These are phyloP conservation scores for Petromus typicus DNA, from an alignment of 2,113 vertebrate genomes.

Conservation along the genomic window DNA sequence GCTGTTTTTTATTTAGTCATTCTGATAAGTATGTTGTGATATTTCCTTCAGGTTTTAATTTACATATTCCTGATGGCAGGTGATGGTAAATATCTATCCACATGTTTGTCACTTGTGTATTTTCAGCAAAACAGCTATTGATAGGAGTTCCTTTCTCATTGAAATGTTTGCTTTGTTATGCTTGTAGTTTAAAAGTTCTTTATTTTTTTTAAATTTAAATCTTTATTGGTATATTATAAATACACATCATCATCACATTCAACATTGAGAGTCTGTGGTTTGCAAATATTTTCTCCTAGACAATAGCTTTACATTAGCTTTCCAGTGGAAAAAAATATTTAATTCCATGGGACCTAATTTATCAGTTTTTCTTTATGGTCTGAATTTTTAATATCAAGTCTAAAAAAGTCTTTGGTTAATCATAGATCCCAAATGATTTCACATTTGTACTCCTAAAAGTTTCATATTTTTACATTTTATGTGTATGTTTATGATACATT, in stretches of 20 bases:
- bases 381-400: background rate
- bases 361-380: background rate
- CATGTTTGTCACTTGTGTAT: background rate
- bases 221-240: no score
- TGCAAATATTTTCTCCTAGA: background rate
- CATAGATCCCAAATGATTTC: background rate
- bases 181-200: background rate
- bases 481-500: background rate
- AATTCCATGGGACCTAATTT: background rate
- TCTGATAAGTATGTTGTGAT: background rate
- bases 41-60: constrained; percentile 19
- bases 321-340: background rate
- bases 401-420: background rate
- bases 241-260: no score
- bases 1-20: constrained; percentile 10
- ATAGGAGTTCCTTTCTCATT: background rate
- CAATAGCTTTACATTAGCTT: background rate
- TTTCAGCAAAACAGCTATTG: background rate
- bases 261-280: no score
- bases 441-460: background rate
- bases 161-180: background rate
- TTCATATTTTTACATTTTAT: background rate
- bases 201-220: no score
- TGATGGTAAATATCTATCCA: background rate
- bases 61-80: background rate